A percentile compares a stretch with the other conserved stretches of the same genome.
These are phyloP conservation scores for Alca torda DNA, from an alignment of 2,797 vertebrate genomes.

Conservation along the genomic window DNA sequence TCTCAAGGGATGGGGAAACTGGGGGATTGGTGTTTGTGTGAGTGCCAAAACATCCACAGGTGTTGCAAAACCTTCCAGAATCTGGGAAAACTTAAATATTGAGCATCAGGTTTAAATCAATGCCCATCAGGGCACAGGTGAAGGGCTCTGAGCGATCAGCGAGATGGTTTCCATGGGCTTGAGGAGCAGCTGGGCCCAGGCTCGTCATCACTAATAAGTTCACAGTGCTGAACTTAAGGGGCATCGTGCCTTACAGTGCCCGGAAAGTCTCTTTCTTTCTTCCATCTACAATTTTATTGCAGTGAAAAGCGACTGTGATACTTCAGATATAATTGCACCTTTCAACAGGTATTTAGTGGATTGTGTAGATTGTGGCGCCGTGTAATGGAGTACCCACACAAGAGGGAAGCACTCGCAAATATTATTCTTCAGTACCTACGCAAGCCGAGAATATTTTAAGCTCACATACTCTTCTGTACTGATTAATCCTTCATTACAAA, in stretches of 20 bases:
- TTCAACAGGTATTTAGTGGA: neutral
- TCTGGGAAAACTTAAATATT: neutral
- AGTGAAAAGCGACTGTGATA: neutral
- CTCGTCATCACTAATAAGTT: accelerated
- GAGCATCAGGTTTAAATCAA: neutral
- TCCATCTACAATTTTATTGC: neutral
- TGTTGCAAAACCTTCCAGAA: neutral
- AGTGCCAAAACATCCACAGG: neutral
- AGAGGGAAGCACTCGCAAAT: neutral
- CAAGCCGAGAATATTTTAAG: neutral
- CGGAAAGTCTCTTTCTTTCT: neutral
- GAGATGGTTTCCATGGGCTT: neutral
- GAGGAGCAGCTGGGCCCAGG: neutral
- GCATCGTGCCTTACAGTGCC: neutral
- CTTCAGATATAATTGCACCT: neutral
- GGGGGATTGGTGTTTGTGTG: neutral
- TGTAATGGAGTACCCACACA: neutral
- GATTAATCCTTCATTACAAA: neutral
- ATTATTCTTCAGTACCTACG: neutral
- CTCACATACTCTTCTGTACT: neutral
- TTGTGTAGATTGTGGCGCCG: too few relatives aligned
- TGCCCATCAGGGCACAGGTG: too few relatives aligned
- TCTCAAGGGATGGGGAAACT: neutral
- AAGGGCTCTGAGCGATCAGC: neutral
- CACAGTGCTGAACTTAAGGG: accelerated